Evolutionary conservation across 2,888 invertebrate genomes (phyloP).

Genomic region (Agrochola litura): DNA sequence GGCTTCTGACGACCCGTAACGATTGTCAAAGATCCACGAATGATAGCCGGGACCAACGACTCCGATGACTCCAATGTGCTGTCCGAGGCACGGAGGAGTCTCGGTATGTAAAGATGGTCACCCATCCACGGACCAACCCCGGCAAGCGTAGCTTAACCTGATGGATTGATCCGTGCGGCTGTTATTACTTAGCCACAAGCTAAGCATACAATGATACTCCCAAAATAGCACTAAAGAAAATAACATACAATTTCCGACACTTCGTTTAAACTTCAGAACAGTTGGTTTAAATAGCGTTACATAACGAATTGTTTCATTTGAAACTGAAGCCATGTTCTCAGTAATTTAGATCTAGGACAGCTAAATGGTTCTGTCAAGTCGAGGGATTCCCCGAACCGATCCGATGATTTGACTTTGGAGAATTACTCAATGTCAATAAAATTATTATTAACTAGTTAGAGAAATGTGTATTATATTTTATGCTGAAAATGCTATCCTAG

Average conservation of each 20-base stretch:
- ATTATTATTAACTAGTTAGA: background rate
- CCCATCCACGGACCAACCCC: no score
- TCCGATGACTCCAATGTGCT: no score
- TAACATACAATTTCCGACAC: background rate
- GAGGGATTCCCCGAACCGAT: constrained; percentile 2
- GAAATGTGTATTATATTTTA: background rate
- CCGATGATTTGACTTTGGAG: background rate
- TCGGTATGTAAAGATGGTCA: no score
- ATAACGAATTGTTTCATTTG: background rate
- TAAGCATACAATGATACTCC: no score
- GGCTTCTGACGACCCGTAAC: no score
- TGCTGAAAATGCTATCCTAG: background rate
- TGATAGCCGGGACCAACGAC: no score
- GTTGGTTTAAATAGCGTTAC: background rate
- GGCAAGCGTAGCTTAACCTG: no score
- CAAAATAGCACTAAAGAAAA: background rate
- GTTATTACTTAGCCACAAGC: no score
- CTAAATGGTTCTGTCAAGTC: background rate
- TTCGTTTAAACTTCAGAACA: background rate
- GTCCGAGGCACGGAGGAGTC: no score
- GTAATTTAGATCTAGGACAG: background rate
- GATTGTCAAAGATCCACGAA: no score
- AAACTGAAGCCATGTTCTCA: background rate
- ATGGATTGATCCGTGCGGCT: no score
- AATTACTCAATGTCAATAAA: background rate